Conservation (phyloP, 2,113 vertebrate species). For the Pithys albifrons region DNA sequence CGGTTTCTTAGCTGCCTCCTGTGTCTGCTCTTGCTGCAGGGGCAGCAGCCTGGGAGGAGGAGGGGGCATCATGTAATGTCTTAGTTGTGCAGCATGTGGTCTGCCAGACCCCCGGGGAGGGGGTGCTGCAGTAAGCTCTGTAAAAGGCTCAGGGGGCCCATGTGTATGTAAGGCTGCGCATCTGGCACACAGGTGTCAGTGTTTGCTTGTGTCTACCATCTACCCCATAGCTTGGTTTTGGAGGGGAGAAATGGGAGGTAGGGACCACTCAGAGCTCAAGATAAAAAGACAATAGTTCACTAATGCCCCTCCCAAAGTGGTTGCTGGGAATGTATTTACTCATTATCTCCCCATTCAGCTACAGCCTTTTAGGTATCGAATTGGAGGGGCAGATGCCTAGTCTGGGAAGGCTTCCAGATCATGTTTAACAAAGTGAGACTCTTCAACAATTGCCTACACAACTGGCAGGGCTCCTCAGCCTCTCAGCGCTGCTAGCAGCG, state of each 20-base stretch:
- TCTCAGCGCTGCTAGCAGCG: background rate
- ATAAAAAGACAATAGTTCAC: conserved; percentile 22
- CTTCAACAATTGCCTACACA: conserved; percentile 26
- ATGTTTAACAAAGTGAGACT: conserved; percentile 32
- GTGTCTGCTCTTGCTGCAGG: background rate
- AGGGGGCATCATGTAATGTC: background rate
- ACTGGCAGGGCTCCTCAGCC: background rate
- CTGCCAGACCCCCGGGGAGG: background rate
- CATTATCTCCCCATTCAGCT: conserved; percentile 62
- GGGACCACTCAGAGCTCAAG: background rate
- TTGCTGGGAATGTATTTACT: conserved; percentile 45
- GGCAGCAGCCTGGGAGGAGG: background rate
- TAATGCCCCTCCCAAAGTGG: conserved; percentile 43
- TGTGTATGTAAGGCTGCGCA: background rate
- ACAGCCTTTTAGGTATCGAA: conserved; percentile 50
- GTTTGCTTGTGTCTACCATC: background rate
- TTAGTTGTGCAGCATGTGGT: rapidly evolving
- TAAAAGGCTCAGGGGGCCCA: background rate
- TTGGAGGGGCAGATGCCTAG: conserved; percentile 57
- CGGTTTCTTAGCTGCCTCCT: background rate
- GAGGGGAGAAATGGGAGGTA: background rate
- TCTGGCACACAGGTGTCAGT: background rate
- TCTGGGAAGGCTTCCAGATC: conserved; percentile 61
- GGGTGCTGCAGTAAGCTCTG: background rate
- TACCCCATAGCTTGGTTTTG: background rate